Evolutionary conservation across 2,113 vertebrate genomes (phyloP).

Genomic region (Cryptomyrus ogoouensis): DNA sequence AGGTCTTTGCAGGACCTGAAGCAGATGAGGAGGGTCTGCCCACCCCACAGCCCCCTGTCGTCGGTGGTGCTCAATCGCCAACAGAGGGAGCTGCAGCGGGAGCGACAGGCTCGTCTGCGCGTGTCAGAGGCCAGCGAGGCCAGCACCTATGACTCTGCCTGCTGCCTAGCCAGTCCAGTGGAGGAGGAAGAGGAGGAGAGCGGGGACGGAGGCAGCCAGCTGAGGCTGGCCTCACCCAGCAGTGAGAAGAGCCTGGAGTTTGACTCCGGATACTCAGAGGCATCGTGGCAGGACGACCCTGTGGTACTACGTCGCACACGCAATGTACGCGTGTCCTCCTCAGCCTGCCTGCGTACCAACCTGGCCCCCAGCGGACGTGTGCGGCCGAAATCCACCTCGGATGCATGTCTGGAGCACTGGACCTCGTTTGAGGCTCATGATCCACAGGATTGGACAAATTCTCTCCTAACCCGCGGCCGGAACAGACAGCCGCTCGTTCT

Average conservation of each 20-base stretch:
- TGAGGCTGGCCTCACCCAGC: conserved; percentile 58
- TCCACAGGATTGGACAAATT: conserved; percentile 80
- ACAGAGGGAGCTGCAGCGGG: conserved; percentile 51
- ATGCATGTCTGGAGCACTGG: conserved; percentile 89
- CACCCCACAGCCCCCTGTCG: conserved; percentile 32
- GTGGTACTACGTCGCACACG: conserved; percentile 61
- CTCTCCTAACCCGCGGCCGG: conserved; percentile 80
- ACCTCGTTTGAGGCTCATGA: conserved; percentile 71
- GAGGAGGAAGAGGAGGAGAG: conserved; percentile 66
- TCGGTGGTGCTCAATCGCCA: conserved; percentile 44
- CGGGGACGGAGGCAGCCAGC: conserved; percentile 38
- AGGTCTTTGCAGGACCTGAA: conserved; percentile 64
- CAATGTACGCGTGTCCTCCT: conserved; percentile 66
- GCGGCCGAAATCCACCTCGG: conserved; percentile 88
- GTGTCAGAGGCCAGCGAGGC: conserved; percentile 67
- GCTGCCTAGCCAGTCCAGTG: conserved; percentile 69
- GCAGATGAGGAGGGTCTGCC: conserved; percentile 52
- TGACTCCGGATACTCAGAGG: conserved; percentile 89
- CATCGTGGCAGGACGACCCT: conserved; percentile 79
- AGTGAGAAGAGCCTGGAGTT: conserved; percentile 81
- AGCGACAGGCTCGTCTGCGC: conserved; percentile 48
- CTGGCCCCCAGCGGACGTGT: conserved; percentile 53
- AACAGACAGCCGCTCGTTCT: conserved; percentile 88
- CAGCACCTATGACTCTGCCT: conserved; percentile 74
- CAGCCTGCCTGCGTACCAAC: conserved; percentile 64